phyloP scores from a whole-genome alignment of 2,113 vertebrate genomes.

The Lepidothrix coronata region DNA sequence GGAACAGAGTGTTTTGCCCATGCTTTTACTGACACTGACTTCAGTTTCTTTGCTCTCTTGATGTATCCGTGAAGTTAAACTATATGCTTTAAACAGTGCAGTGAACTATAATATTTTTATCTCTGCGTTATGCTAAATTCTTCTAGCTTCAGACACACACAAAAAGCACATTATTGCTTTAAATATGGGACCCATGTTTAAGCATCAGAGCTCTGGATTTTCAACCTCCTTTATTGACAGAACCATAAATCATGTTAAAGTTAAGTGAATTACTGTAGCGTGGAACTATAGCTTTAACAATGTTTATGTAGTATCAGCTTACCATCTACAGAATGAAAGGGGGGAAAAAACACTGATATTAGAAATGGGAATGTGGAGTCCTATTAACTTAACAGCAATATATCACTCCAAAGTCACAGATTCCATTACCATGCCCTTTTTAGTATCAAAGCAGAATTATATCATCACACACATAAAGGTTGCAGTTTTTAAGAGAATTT shows the following conservation, averaged over 20 bases:
- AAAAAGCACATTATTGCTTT: conserved; percentile 79
- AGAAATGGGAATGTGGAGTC: conserved; percentile 64
- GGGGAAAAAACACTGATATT: conserved; percentile 47
- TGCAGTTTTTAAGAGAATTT: conserved; percentile 52
- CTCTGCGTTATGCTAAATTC: conserved; percentile 58
- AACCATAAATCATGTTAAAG: conserved; percentile 91
- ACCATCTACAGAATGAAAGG: conserved; percentile 75
- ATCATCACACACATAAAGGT: conserved; percentile 39
- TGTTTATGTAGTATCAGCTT: conserved; percentile 86
- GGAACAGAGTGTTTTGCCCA: conserved; percentile 10
- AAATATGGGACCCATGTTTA: conserved; percentile 78
- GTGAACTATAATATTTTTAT: conserved; percentile 61
- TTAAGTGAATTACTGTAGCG: conserved; percentile 93
- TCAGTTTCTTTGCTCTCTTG: conserved; percentile 37
- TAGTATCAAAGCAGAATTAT: conserved; percentile 53
- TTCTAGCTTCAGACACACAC: conserved; percentile 21
- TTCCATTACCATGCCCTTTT: conserved; percentile 53
- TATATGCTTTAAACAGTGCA: conserved; percentile 48
- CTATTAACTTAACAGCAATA: conserved; percentile 69
- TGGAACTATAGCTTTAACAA: conserved; percentile 85
- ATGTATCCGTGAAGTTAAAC: conserved; percentile 38
- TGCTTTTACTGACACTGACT: neutral
- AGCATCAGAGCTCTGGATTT: conserved; percentile 73
- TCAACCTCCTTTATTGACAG: conserved; percentile 86
- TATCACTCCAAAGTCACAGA: conserved; percentile 65